Conservation (phyloP, 2,113 vertebrate species). For the Sander lucioperca region DNA sequence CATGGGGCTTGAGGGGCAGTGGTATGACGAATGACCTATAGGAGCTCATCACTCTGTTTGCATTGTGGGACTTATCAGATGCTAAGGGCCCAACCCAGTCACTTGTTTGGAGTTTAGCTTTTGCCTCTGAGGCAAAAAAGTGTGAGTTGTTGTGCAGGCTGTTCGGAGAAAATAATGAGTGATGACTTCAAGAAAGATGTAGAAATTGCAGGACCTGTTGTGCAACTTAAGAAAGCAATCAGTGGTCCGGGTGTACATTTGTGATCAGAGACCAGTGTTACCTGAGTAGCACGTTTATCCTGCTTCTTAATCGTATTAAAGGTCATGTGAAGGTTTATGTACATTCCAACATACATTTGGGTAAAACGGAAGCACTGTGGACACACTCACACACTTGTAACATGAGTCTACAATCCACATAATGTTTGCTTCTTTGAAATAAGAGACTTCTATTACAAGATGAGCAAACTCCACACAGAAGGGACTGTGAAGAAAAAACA, state of each 20-base stretch:
- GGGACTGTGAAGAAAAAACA: background rate
- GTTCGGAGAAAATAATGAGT: background rate
- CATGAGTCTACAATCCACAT: background rate
- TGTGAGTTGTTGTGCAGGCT: constrained; percentile 37
- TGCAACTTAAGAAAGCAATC: background rate
- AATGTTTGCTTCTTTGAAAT: background rate
- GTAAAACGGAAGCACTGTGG: constrained; percentile 7
- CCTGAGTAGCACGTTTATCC: constrained; percentile 18
- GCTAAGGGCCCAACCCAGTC: constrained; percentile 28
- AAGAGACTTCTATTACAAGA: background rate
- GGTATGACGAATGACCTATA: constrained; percentile 61
- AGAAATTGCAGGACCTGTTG: constrained; percentile 4
- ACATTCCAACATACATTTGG: constrained; percentile 18
- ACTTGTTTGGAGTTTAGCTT: constrained; percentile 23
- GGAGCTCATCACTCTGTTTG: constrained; percentile 65
- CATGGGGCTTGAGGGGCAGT: constrained; percentile 53
- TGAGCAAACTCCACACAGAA: background rate
- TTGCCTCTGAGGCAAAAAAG: constrained; percentile 50
- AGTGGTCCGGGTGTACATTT: constrained; percentile 24
- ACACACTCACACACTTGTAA: constrained; percentile 3
- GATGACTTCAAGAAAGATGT: constrained; percentile 1
- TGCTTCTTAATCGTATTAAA: constrained; percentile 18
- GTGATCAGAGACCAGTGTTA: constrained; percentile 5
- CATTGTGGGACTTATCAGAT: constrained; percentile 71
- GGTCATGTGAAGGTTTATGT: constrained; percentile 13